Conservation (phyloP, 2,797 vertebrate genomes). For the Arctocebus calabarensis region DNA sequence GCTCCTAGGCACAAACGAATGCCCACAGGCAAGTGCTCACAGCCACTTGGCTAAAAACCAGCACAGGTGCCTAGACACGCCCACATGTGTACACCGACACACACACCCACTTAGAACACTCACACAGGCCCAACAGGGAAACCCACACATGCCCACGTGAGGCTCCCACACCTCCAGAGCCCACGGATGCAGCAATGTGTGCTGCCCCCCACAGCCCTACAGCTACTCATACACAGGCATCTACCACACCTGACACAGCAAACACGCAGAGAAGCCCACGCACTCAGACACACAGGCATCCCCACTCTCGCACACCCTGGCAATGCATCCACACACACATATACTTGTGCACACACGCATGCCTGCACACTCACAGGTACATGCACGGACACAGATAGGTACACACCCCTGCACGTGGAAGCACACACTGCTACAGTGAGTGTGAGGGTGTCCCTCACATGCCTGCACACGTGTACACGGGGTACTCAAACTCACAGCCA, state of each 20-base stretch:
- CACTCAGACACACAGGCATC: neutral
- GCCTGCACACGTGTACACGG: neutral
- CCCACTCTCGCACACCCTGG: neutral
- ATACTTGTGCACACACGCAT: rapidly evolving
- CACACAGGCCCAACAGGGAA: rapidly evolving
- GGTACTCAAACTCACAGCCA: neutral
- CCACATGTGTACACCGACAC: neutral
- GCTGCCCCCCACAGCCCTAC: neutral
- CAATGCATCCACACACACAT: neutral
- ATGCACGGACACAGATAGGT: rapidly evolving
- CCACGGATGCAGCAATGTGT: neutral
- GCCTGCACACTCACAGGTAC: no score
- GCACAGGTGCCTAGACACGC: neutral
- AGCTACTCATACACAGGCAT: neutral
- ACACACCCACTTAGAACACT: neutral
- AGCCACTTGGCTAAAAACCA: neutral
- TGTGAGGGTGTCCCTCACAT: neutral
- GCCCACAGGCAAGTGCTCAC: rapidly evolving
- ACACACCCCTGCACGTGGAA: rapidly evolving
- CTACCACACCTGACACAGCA: no score
- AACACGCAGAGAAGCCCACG: neutral
- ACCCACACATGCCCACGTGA: neutral
- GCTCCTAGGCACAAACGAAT: neutral
- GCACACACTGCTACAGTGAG: no score
- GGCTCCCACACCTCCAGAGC: rapidly evolving